These are phyloP conservation scores for Tetragonula carbonaria DNA, from an alignment of 2,888 invertebrate genomes.

Conservation along the genomic window DNA sequence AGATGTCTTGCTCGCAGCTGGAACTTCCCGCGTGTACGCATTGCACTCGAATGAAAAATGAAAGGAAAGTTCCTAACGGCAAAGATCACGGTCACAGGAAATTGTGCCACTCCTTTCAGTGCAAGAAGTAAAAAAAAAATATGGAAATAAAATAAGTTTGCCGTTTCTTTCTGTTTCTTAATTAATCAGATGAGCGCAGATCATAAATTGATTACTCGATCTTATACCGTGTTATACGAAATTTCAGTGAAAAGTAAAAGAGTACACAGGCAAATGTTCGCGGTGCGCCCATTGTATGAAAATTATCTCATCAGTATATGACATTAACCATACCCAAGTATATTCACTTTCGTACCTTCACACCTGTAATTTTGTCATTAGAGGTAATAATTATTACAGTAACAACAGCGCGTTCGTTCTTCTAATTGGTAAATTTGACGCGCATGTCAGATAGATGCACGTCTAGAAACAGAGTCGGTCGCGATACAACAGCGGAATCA, in stretches of 20 bases:
- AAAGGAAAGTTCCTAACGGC: no score
- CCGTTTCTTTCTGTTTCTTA: no score
- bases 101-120: background rate
- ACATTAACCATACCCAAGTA: background rate
- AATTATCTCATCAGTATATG: background rate
- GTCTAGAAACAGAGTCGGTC: background rate
- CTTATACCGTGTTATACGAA: background rate
- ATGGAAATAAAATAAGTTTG: background rate
- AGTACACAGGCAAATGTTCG: background rate
- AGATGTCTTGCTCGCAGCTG: conserved; percentile 1
- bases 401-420: background rate
- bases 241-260: background rate
- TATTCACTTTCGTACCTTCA: background rate
- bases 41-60: background rate
- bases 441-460: no score
- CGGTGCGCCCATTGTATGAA: background rate
- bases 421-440: background rate
- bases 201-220: no score
- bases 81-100: background rate
- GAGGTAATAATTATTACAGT: background rate
- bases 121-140: background rate
- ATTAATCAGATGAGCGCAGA: no score
- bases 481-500: background rate
- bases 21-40: background rate
- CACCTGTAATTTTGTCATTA: background rate